phyloP scores from a whole-genome alignment of 2,113 vertebrate species.

The Tamias sibiricus region DNA sequence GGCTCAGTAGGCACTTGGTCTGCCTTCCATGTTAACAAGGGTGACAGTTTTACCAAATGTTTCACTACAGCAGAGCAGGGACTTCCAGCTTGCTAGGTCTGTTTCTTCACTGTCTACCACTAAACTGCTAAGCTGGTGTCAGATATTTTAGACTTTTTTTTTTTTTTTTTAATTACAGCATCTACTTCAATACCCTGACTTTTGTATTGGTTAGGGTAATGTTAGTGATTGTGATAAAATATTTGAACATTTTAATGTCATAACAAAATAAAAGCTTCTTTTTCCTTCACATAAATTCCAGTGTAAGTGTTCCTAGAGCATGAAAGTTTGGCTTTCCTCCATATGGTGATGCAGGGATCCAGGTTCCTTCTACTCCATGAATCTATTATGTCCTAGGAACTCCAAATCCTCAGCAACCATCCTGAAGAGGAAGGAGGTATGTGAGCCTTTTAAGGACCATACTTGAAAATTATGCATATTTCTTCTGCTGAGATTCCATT shows the following conservation, averaged over 20 bases:
- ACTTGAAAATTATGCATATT: not conserved
- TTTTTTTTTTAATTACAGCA: not conserved
- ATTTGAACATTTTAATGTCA: not conserved
- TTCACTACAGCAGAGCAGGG: slow-evolving; percentile 73
- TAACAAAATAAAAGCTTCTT: not conserved
- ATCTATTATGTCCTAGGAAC: not conserved
- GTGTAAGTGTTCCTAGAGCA: not conserved
- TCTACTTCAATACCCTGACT: not conserved
- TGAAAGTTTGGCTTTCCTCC: not conserved
- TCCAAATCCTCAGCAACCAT: not conserved
- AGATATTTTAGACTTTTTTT: slow-evolving; percentile 21
- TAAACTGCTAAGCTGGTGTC: slow-evolving; percentile 65
- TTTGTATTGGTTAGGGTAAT: not conserved
- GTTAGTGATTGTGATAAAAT: not conserved
- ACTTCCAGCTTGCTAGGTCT: slow-evolving; percentile 73
- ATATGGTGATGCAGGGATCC: not conserved
- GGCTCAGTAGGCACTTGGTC: slow-evolving; percentile 64
- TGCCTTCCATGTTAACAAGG: slow-evolving; percentile 74
- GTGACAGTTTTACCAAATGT: slow-evolving; percentile 80
- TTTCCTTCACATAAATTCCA: not conserved
- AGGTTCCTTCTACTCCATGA: not conserved
- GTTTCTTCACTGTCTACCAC: slow-evolving; percentile 67
- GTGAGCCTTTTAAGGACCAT: not conserved
- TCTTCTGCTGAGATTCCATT: not conserved
- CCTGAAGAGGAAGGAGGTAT: too few relatives aligned